Base-by-base conservation (phyloP, 2,113 vertebrate genomes). In the Archocentrus centrarchus region DNA sequence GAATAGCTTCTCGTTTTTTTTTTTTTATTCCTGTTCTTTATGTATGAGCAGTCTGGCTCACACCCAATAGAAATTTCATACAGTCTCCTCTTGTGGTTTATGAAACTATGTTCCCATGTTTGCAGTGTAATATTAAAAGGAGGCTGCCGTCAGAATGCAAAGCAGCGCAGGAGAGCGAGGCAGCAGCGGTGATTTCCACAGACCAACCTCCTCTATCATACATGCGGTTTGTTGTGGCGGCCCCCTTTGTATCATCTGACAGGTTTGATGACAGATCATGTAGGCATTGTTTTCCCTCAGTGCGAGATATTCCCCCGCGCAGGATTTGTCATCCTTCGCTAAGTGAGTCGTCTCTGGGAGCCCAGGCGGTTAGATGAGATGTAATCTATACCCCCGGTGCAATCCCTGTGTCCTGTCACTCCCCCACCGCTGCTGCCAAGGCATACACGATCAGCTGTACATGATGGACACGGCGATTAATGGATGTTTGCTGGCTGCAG, bases 391-490 rank as follows among this genome's bases (percentile, higher is more conserved):
- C 83, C 64, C 85, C 68, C 35, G 44, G 66, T 79, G 84, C 79
- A 32, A 50, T 81, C 55, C 82, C 64, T 58, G 87, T 87, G 66
- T 84, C 87, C 88, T 78, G 78, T 90, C 85, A 55, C 50, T 84
- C 70, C 14, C 14, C 58, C 14, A 37, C 63, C 35, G 64, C 84
- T 86, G 7, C 62, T 3, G 17, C 32, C 68, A 11, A 81, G 79
- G 60, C 91, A 75, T 83, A 89, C 82, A 47, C 24, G 66, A 92
- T 93, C 89, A 92, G 90, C 85, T 77, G 75, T 75, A 77, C 75
- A 18, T 93, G 89, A 94, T 92, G 86, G 93, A 93, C 90, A 84
- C 30, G 8, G 18, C 81, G 90, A 94, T 94, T 93, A 94, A 95
- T 89, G 82, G 90, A 79, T 68, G 79, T 89, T 77, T 84, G 77